These are phyloP conservation scores for Bugulina stolonifera DNA, from an alignment of 2,888 invertebrate genomes.

Conservation along the genomic window DNA sequence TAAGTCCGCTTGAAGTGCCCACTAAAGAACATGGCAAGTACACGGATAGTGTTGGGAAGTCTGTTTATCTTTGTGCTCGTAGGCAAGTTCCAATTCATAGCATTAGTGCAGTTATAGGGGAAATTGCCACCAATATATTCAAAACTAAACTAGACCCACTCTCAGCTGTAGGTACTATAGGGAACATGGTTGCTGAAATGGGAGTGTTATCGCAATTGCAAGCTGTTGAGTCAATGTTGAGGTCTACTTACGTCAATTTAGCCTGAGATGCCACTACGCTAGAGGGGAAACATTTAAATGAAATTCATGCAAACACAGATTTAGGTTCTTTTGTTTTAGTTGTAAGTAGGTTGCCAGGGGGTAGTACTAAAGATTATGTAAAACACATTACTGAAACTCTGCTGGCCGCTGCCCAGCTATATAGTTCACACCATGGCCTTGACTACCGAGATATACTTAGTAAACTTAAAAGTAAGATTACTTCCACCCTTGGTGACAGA, in stretches of 20 bases:
- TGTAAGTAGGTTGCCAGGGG: not conserved
- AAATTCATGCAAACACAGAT: not conserved
- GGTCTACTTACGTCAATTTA: not conserved
- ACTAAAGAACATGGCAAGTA: not conserved
- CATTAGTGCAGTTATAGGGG: not conserved
- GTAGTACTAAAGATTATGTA: not conserved
- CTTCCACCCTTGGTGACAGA: slow-evolving; percentile 1
- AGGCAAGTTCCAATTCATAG: not conserved
- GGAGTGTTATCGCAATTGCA: not conserved
- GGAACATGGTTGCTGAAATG: not conserved
- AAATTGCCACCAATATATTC: not conserved
- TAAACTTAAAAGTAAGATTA: not conserved
- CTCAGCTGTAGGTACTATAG: not conserved
- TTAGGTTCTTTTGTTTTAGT: not conserved
- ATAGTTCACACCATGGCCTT: not conserved
- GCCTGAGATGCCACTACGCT: not conserved
- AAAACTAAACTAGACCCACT: not conserved
- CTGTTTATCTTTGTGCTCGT: not conserved
- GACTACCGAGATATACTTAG: not conserved
- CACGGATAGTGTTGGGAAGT: not conserved
- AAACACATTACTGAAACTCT: not conserved
- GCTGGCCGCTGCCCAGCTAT: not conserved
- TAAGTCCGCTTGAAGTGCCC: too few relatives aligned
- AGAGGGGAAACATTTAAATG: not conserved
- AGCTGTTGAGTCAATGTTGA: not conserved